phyloP scores from a whole-genome alignment of 2,797 vertebrate species.

The Anguilla megastoma region DNA sequence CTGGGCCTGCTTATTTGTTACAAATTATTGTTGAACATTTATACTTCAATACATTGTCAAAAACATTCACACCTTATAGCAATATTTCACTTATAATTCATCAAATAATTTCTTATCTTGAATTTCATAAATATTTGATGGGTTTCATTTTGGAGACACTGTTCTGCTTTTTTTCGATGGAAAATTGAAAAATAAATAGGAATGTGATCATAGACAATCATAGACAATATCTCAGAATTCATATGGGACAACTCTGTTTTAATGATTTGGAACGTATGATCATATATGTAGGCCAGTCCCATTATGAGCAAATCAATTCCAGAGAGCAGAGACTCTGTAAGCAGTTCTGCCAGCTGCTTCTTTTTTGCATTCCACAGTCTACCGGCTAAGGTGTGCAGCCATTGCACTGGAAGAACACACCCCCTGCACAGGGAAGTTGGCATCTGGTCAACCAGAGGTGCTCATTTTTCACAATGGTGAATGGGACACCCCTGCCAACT shows the following conservation, averaged over 20 bases:
- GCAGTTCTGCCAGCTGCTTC: not conserved
- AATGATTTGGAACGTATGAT: not conserved
- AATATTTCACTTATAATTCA: not conserved
- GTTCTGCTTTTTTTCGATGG: not conserved
- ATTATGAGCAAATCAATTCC: not conserved
- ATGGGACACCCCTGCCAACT: too few species aligned
- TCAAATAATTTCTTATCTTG: not conserved
- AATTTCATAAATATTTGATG: not conserved
- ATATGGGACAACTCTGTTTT: not conserved
- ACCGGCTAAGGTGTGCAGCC: not conserved
- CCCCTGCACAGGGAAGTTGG: not conserved
- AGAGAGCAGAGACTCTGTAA: not conserved
- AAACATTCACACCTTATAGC: not conserved
- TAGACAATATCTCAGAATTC: not conserved
- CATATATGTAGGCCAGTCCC: not conserved
- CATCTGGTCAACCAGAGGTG: too few species aligned
- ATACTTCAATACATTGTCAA: slow-evolving; percentile 1
- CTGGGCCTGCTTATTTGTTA: not conserved
- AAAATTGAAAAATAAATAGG: too few species aligned
- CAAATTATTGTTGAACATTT: not conserved
- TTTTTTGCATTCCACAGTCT: not conserved
- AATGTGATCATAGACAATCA: not conserved
- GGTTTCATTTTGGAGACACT: not conserved
- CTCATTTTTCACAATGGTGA: too few species aligned
- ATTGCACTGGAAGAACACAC: not conserved